phyloP scores from a whole-genome alignment of 2,113 vertebrate genomes.

The Syngnathus scovelli region DNA sequence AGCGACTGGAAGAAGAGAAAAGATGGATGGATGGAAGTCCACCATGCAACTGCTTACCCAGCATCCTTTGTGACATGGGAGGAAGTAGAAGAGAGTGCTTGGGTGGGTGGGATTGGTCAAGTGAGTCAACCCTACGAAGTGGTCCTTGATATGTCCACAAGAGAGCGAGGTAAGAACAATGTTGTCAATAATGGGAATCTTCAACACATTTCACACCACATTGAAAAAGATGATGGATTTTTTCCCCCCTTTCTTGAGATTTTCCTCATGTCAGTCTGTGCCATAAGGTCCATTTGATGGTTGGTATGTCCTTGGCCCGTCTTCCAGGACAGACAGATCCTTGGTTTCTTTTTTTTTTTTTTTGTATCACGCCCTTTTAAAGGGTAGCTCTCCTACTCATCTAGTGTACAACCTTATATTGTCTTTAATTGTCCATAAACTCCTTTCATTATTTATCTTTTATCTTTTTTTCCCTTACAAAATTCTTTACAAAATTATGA shows the following conservation, averaged over 20 bases:
- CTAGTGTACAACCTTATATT: slow-evolving; percentile 63
- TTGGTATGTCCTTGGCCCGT: background rate
- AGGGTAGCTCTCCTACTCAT: slow-evolving; percentile 69
- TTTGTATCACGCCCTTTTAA: slow-evolving; percentile 70
- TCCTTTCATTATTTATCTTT: slow-evolving; percentile 57
- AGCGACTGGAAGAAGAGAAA: slow-evolving; percentile 40
- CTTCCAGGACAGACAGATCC: slow-evolving; percentile 36
- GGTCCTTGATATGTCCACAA: slow-evolving; percentile 4
- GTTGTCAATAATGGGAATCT: slow-evolving; percentile 43
- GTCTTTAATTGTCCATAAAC: slow-evolving; percentile 72
- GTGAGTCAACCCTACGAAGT: background rate
- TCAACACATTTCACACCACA: slow-evolving; percentile 69
- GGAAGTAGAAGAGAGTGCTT: background rate
- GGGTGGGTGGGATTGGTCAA: background rate
- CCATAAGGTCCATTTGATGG: slow-evolving; percentile 56
- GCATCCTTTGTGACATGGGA: slow-evolving; percentile 48
- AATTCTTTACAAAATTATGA: slow-evolving; percentile 71
- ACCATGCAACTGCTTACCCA: slow-evolving; percentile 35
- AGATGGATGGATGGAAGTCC: slow-evolving; percentile 7
- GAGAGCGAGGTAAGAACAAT: slow-evolving; percentile 4
- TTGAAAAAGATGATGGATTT: slow-evolving; percentile 45
- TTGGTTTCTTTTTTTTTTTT: slow-evolving; percentile 17
- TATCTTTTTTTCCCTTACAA: slow-evolving; percentile 63
- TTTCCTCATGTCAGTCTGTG: slow-evolving; percentile 50
- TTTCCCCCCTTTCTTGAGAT: slow-evolving; percentile 18